These are phyloP conservation scores for Hypomecis punctinalis DNA, from an alignment of 2,888 invertebrate species.

Conservation along the genomic window DNA sequence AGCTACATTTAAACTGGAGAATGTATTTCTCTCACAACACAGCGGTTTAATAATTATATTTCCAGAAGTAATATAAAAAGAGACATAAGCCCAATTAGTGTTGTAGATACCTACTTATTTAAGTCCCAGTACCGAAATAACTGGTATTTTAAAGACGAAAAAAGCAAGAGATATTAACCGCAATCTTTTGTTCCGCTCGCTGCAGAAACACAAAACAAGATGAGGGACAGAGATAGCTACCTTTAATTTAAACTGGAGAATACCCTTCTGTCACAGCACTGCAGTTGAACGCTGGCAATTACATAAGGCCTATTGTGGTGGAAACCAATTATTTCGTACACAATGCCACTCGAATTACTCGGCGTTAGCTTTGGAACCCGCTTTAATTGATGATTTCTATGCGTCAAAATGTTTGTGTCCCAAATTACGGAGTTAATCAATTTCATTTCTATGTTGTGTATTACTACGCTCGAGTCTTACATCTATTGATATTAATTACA, in stretches of 20 bases:
- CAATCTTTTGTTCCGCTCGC: no score
- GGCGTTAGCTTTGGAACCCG: slow-evolving; percentile 25
- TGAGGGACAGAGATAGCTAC: not conserved
- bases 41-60: no score
- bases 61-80: no score
- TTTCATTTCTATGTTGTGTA: not conserved
- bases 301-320: slow-evolving; percentile 34
- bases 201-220: not conserved
- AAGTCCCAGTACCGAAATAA: no score
- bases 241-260: slow-evolving; percentile 6
- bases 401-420: slow-evolving; percentile 22
- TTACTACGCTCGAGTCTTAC: not conserved
- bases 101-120: no score
- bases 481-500: no score
- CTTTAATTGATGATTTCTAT: slow-evolving; percentile 25
- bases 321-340: slow-evolving; percentile 40
- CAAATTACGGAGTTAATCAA: slow-evolving; percentile 13
- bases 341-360: slow-evolving; percentile 38
- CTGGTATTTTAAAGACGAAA: not conserved
- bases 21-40: no score
- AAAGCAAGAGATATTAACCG: not conserved
- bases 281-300: slow-evolving; percentile 28
- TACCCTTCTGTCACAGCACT: slow-evolving; percentile 13
- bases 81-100: no score
- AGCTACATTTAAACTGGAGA: no score